A percentile compares a stretch with the other conserved stretches of the same genome.
Evolutionary conservation across 2,113 vertebrate species (phyloP).

Genomic region (Tursiops truncatus): DNA sequence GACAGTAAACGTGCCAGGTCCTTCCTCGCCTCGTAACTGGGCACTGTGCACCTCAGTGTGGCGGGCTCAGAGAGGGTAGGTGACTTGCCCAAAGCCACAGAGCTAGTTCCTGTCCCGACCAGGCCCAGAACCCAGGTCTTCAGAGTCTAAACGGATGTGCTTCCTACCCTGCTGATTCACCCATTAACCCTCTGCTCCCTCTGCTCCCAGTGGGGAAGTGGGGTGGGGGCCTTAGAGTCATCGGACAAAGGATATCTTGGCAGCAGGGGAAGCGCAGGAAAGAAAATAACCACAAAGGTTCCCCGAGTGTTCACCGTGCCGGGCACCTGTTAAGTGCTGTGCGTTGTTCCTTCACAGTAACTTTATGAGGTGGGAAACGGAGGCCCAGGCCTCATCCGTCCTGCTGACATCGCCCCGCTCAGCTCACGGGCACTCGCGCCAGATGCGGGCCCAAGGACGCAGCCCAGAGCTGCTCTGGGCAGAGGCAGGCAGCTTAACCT

Average conservation of each 20-base stretch:
- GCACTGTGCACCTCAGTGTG: fast-evolving
- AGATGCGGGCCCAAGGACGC: fast-evolving
- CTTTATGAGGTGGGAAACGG: neutral
- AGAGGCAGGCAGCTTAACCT: neutral
- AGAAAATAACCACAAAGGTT: fast-evolving
- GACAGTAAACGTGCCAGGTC: fast-evolving
- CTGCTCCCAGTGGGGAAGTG: neutral
- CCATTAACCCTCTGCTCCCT: neutral
- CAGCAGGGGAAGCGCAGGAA: neutral
- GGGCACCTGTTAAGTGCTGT: fast-evolving
- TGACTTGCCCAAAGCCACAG: neutral
- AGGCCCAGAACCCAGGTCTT: neutral
- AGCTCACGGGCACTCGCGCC: neutral
- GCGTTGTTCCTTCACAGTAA: neutral
- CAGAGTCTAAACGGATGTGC: fast-evolving
- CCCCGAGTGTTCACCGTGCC: fast-evolving
- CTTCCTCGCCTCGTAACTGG: fast-evolving
- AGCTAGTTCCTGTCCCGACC: neutral
- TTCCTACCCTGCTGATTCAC: fast-evolving
- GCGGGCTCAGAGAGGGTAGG: neutral
- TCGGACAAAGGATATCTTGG: fast-evolving
- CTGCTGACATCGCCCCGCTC: fast-evolving
- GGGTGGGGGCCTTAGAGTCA: neutral
- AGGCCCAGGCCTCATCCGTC: neutral
- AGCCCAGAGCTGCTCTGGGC: neutral